Evolutionary conservation across 2,888 invertebrate genomes (phyloP).

Genomic region (Agrotis segetum): DNA sequence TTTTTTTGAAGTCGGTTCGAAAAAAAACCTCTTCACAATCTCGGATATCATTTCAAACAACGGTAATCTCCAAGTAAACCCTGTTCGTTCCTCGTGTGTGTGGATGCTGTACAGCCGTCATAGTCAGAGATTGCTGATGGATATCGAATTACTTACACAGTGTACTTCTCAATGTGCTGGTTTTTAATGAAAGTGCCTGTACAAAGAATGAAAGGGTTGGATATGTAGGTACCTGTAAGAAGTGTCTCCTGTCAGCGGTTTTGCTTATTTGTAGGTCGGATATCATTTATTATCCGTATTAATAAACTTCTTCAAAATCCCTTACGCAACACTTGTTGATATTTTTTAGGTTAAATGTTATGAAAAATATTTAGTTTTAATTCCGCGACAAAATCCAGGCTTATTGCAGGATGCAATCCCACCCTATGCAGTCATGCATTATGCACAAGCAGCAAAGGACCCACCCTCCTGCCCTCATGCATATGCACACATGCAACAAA

Average conservation of each 20-base stretch:
- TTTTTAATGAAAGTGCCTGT: not conserved
- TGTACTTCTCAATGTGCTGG: conserved; percentile 7
- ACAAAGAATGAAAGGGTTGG: not conserved
- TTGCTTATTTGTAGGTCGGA: not conserved
- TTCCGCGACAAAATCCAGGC: too few relatives aligned
- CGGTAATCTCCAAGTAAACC: not conserved
- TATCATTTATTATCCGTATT: not conserved
- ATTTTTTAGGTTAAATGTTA: too few relatives aligned
- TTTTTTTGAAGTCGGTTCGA: too few relatives aligned
- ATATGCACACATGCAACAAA: too few relatives aligned
- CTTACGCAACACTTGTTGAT: too few relatives aligned
- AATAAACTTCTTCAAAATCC: too few relatives aligned
- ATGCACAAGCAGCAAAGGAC: too few relatives aligned
- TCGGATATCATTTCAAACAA: conserved; percentile 14
- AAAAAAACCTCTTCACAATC: not conserved
- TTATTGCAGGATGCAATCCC: too few relatives aligned
- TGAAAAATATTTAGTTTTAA: too few relatives aligned
- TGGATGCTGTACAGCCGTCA: conserved; percentile 23
- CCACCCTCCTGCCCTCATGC: too few relatives aligned
- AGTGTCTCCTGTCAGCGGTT: not conserved
- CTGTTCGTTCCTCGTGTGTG: conserved; percentile 3
- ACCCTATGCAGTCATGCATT: too few relatives aligned
- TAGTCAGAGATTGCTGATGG: conserved; percentile 52
- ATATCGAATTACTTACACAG: conserved; percentile 48
- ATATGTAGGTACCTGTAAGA: not conserved